Evolutionary conservation across 1,140 invertebrate species (phyloP), one percentile per base, ranked within the genome.

Genomic region (Lasaia peninsularis): DNA sequence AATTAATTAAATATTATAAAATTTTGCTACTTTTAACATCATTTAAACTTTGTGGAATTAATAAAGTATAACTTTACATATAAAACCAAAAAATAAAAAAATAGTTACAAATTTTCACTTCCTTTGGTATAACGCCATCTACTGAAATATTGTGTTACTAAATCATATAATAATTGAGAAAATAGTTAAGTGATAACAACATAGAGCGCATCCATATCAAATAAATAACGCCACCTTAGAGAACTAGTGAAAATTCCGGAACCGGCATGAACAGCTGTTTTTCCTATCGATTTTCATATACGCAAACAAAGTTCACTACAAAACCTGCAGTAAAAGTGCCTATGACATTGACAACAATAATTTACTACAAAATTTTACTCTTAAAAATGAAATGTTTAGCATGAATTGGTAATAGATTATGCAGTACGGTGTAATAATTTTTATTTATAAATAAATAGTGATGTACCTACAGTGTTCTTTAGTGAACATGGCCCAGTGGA

Each of bases 301-400:
- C 73, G 64, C 67, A 68, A 69, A 28, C 52, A 60, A 78, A 78
- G 65, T 81, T 78, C 74, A 78, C 80, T 76, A 78, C 80, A 78
- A 71, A 63, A 60, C 58, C 71, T 72, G 65, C 73, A 74, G 56
- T 68, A 67, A 68, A 32, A 59, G 18, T 18, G 2, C 8, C 21
- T 31, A 33, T 52, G 50, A 14, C 50, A 20, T 16, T 52, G 24
- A 28, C 20, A 48, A 48, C 7, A 21, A 20, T 20, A 4, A 11
- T 20, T 11, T 21, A 2, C 18, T n/a, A 20, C 11, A 11, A 0
- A n/a, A 48, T 21, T 5, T 10, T 48, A 16, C 2, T 21, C 12
- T 16, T 33, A 20, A 8, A 34, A 53, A 18, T 33, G 8, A 18
- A 53, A 21, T 1, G 8, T 28, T 28, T 28, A 28, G 5, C 2